Base-by-base conservation (phyloP, 2,797 vertebrate genomes). In the Gallinago solitaria region DNA sequence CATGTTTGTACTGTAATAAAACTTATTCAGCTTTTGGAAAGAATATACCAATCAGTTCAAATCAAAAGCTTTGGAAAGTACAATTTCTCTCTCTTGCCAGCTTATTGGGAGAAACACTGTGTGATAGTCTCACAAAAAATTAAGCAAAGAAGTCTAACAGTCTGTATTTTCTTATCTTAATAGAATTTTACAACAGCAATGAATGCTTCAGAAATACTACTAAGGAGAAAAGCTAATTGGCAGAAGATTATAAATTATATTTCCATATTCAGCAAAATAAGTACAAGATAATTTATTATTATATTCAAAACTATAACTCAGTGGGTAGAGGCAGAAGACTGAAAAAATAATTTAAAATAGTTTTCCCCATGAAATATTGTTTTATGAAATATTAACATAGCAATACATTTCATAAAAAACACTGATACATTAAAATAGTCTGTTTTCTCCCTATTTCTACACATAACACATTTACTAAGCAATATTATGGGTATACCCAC, bases 121-220 rank as follows among this genome's bases (percentile, higher is more conserved):
- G 65, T 70, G 65, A 93, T 56, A 90, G 35, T 78, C 61, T 89
- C 54, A 57, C 87, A 73, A 53, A 96, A 96, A 94, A 93, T 19
- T 82, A 93, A 83, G 90, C 35, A 61, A 76, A 86, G 56, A 39
- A 82, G 19, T 59, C 87, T 80, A 71, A 59, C 65, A 75, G 81
- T 80, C 64, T 87, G 18, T 87, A 80, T 94, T 95, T 90, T 89
- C 83, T 95, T 91, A 93, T 94, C 91, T 96, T 78, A 96, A 96
- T 82, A 94, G 92, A 96, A 94, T 90, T 96, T 96, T 82, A 87
- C 51, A 94, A 81, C 47, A 75, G 59, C 73, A 81, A 56, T 69
- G 64, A 89, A 89, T 90, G 76, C 67, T 77, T 68, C 47, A 37
- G 18, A 95, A 96, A 79, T 79, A 65, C 21, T 68, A 74, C 71